Evolutionary conservation across 2,113 vertebrate species (phyloP), one percentile per base, ranked within the genome.

Genomic region (Cololabis saira): DNA sequence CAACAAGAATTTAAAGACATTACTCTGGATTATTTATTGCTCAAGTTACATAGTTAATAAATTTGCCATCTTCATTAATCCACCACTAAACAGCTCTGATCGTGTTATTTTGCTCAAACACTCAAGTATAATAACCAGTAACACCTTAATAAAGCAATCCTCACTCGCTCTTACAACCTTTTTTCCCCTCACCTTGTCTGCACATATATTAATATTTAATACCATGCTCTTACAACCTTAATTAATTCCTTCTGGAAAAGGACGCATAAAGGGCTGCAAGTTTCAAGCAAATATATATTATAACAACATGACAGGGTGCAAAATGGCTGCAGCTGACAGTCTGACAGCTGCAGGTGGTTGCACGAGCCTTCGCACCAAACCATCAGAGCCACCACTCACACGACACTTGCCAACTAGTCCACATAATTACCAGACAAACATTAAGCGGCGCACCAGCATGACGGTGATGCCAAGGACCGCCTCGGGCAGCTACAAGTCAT

Each of bases 241-340:
- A n/a, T 27, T 24, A 71, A 13, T 18, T 37, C 41, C 54, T 41
- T 14, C 48, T 33, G 40, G 53, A 57, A 57, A 42, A 12, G 18
- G 8, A 10, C 17, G 37, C 13, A 15, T 11, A 33, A 71, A 43
- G 59, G 12, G 51, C 49, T 61, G 22, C 2, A 22, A 12, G 62
- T 54, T 45, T 44, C 58, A 47, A 37, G 30, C 42, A 30, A 40
- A 68, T 76, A 59, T 64, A 51, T 21, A 69, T 74, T 71, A 12
- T n/a, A 66, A 67, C 83, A 55, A 33, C 13, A 74, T 30, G 21
- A 8, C 57, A 53, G 58, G 30, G 27, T 61, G 49, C 12, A 88
- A 85, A 40, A 87, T 84, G 77, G 73, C 78, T 61, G 53, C 76
- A 40, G 10, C 43, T 4, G 49, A 69, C 61, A 41, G 71, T 50